A percentile compares a stretch with the other conserved stretches of the same genome.
Conservation (phyloP, 2,113 vertebrate genomes). For the Gymnarchus niloticus region DNA sequence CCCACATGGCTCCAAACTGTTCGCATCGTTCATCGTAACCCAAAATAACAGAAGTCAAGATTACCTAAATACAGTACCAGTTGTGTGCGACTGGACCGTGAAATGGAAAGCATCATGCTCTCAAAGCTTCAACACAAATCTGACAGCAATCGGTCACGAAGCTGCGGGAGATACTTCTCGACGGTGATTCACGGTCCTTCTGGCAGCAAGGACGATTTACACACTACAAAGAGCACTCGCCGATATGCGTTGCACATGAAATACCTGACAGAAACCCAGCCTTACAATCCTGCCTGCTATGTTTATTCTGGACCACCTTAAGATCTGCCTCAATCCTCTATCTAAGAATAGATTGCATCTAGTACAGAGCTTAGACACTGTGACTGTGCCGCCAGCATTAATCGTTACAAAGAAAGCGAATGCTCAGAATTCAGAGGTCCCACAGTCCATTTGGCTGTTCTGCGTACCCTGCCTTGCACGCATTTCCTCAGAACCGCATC, state of each 20-base stretch:
- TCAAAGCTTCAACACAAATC: background rate
- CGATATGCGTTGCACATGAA: background rate
- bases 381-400: background rate
- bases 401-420: background rate
- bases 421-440: background rate
- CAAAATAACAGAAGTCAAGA: background rate
- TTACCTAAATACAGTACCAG: background rate
- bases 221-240: background rate
- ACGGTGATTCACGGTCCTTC: background rate
- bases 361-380: conserved; percentile 25
- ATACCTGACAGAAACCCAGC: background rate
- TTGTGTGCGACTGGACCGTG: background rate
- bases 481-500: background rate
- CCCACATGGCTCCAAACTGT: background rate
- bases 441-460: background rate
- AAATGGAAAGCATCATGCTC: background rate
- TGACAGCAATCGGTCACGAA: background rate
- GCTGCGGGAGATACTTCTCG: background rate
- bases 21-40: background rate
- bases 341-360: conserved; percentile 20
- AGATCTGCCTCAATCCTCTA: conserved; percentile 4
- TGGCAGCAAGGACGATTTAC: background rate
- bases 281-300: background rate
- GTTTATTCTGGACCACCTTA: conserved; percentile 30
- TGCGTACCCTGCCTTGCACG: conserved; percentile 19